Percentiles rank a stretch among this genome's conserved stretches.
phyloP scores from a whole-genome alignment of 2,797 vertebrate species.

The Gouania willdenowi region DNA sequence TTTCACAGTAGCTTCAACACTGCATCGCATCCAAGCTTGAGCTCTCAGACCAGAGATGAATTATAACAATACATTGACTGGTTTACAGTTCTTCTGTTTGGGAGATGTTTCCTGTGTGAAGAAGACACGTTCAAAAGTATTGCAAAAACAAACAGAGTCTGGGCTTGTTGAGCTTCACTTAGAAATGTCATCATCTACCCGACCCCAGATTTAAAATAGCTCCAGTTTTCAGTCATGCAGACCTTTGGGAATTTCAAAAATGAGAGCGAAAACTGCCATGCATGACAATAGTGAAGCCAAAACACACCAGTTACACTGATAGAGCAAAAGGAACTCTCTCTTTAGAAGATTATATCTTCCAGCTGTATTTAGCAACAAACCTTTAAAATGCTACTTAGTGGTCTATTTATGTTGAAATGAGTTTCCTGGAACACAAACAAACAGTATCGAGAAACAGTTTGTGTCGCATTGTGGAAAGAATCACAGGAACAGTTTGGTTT shows the following conservation, averaged over 20 bases:
- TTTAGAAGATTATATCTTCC: too few relatives aligned
- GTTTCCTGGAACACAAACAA: too few relatives aligned
- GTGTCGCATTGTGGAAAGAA: too few relatives aligned
- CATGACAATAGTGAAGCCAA: slow-evolving; percentile 18
- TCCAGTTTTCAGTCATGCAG: slow-evolving; percentile 38
- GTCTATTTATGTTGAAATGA: too few relatives aligned
- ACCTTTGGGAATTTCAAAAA: slow-evolving; percentile 47
- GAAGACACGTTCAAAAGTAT: slow-evolving; percentile 36
- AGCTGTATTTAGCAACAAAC: too few relatives aligned
- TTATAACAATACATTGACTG: slow-evolving; percentile 44
- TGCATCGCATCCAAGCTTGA: too few relatives aligned
- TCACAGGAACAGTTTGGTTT: too few relatives aligned
- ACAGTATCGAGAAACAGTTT: too few relatives aligned
- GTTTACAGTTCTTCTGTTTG: slow-evolving; percentile 34
- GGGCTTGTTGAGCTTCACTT: slow-evolving; percentile 47
- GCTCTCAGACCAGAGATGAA: too few relatives aligned
- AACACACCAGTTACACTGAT: slow-evolving; percentile 10
- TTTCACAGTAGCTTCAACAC: too few relatives aligned
- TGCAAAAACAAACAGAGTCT: slow-evolving; percentile 44
- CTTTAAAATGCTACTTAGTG: too few relatives aligned
- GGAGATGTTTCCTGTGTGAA: slow-evolving; percentile 35
- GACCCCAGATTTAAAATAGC: slow-evolving; percentile 62
- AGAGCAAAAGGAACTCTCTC: too few relatives aligned
- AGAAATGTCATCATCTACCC: slow-evolving; percentile 40
- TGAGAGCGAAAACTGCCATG: slow-evolving; percentile 28